Conservation (phyloP, 2,888 invertebrate species). For the Hydrotaea cyrtoneurina region DNA sequence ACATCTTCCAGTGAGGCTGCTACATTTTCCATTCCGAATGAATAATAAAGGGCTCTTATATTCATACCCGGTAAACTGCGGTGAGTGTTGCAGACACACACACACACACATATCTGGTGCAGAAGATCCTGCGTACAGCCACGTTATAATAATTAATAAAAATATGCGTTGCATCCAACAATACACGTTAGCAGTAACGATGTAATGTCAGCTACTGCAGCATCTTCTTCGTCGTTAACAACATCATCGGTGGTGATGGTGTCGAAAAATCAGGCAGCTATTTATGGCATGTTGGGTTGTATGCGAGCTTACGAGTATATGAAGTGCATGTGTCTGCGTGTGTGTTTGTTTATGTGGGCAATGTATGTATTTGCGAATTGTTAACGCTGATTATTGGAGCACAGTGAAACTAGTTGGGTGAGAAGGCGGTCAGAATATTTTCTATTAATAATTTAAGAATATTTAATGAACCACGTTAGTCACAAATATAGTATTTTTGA, state of each 20-base stretch:
- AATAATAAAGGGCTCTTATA: no score
- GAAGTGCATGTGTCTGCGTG: no score
- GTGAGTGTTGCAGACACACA: no score
- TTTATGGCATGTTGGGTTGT: conserved; percentile 75
- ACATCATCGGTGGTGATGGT: conserved; percentile 6
- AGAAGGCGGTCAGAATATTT: no score
- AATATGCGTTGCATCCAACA: background rate
- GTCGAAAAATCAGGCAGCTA: conserved; percentile 70
- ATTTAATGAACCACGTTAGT: no score
- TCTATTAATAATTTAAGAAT: no score
- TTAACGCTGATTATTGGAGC: background rate
- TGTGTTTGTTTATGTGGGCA: background rate
- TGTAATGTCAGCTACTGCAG: conserved; percentile 62
- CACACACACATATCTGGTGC: background rate
- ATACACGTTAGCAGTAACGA: conserved; percentile 46
- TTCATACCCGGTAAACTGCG: no score
- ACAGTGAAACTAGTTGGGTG: no score
- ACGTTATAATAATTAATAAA: conserved; percentile 47
- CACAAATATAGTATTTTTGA: no score
- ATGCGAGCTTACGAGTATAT: background rate
- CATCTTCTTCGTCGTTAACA: conserved; percentile 53
- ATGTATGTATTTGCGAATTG: conserved; percentile 3
- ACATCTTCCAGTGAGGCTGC: no score
- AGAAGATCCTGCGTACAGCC: conserved; percentile 9
- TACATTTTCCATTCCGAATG: no score